Percentiles rank a stretch among this genome's conserved stretches.
These are phyloP conservation scores for Melanotaenia maccullochi DNA, from an alignment of 2,797 vertebrate genomes.

Conservation along the genomic window DNA sequence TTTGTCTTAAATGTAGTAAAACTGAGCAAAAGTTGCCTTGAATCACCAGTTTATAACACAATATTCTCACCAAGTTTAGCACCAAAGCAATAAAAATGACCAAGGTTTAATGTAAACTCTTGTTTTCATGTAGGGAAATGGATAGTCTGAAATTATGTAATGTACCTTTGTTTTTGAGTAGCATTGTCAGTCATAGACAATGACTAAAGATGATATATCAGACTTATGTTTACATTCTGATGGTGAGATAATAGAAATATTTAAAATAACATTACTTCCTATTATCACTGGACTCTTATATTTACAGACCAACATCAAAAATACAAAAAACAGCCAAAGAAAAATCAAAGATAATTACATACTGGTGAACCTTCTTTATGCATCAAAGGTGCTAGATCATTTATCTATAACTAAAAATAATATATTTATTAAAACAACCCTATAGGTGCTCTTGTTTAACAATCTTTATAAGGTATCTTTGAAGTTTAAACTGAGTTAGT, in stretches of 20 bases:
- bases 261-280: background rate
- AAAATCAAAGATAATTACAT: background rate
- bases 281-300: background rate
- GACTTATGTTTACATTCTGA: too few species aligned
- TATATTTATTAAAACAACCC: too few species aligned
- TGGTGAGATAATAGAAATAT: background rate
- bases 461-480: background rate
- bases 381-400: background rate
- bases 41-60: too few species aligned
- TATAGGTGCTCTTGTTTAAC: too few species aligned
- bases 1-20: background rate
- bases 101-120: background rate
- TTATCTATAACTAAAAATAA: background rate
- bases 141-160: background rate
- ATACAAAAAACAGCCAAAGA: background rate
- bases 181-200: too few species aligned
- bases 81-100: too few species aligned
- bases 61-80: too few species aligned
- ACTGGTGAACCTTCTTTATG: background rate
- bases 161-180: background rate
- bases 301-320: slow-evolving; percentile 1
- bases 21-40: too few species aligned
- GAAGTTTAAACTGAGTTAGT: background rate
- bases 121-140: background rate
- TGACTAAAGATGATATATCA: too few species aligned